These are phyloP conservation scores for Paramormyrops kingsleyae DNA, from an alignment of 2,113 vertebrate species.

Conservation along the genomic window DNA sequence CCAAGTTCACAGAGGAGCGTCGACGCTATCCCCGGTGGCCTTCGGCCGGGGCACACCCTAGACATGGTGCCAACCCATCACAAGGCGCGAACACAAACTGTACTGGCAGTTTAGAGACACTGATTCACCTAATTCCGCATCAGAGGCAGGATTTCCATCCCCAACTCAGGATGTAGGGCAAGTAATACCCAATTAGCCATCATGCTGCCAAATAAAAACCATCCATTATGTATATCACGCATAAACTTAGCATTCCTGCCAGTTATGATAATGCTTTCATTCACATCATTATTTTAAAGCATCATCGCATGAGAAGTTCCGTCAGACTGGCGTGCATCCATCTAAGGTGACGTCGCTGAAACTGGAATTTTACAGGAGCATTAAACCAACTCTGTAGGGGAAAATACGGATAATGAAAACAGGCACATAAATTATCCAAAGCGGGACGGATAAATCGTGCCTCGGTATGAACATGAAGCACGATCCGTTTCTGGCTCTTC, in stretches of 20 bases:
- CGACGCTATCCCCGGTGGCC: neutral
- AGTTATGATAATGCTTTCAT: neutral
- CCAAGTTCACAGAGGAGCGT: neutral
- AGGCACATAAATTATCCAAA: constrained; percentile 32
- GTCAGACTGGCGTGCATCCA: constrained; percentile 23
- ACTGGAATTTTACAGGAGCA: constrained; percentile 32
- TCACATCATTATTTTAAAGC: neutral
- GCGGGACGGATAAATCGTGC: neutral
- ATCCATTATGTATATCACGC: neutral
- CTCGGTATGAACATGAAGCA: neutral
- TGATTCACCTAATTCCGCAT: neutral
- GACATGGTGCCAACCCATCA: neutral
- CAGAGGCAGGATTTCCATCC: neutral
- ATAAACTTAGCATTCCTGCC: neutral
- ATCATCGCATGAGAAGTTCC: neutral
- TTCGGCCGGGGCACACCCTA: neutral
- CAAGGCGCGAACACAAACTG: neutral
- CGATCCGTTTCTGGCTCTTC: neutral
- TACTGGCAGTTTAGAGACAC: neutral
- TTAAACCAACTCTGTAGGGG: constrained; percentile 35
- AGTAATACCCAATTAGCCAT: neutral
- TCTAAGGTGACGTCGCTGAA: constrained; percentile 30
- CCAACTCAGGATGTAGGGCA: neutral
- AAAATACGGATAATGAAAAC: constrained; percentile 18
- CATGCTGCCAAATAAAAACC: neutral